Conservation (phyloP, 1,140 invertebrate genomes). For the Brachionus koreanus region DNA sequence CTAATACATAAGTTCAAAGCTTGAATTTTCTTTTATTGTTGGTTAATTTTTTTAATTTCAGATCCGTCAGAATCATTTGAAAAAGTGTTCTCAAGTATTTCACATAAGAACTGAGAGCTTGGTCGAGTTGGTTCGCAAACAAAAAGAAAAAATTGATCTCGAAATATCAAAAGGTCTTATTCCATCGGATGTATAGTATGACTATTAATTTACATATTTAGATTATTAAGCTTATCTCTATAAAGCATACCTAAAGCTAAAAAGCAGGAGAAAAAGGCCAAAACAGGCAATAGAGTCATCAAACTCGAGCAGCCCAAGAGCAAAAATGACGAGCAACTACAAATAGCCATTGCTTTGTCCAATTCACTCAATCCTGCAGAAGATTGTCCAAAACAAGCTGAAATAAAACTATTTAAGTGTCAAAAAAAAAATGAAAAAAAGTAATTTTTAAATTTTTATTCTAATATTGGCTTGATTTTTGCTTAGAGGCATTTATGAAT, state of each 20-base stretch:
- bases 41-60: neutral
- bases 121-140: conserved; percentile 25
- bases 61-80: conserved; percentile 38
- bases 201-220: neutral
- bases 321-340: conserved; percentile 20
- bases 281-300: conserved; percentile 22
- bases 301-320: conserved; percentile 14
- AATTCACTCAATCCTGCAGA: conserved; percentile 23
- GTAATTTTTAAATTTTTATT: neutral
- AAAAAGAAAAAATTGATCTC: conserved; percentile 35
- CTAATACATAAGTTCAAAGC: conserved; percentile 10
- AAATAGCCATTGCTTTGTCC: conserved; percentile 26
- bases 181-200: conserved; percentile 40
- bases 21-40: neutral
- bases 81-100: conserved; percentile 40
- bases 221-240: neutral
- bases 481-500: neutral
- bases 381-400: conserved; percentile 19
- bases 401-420: conserved; percentile 2
- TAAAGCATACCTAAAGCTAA: conserved; percentile 3
- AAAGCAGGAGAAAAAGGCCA: conserved; percentile 16
- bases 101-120: conserved; percentile 33
- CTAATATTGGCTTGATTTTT: neutral
- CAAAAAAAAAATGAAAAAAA: conserved; percentile 17
- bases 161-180: conserved; percentile 26